phyloP scores from a whole-genome alignment of 2,888 invertebrate species.

The Apoda limacodes region DNA sequence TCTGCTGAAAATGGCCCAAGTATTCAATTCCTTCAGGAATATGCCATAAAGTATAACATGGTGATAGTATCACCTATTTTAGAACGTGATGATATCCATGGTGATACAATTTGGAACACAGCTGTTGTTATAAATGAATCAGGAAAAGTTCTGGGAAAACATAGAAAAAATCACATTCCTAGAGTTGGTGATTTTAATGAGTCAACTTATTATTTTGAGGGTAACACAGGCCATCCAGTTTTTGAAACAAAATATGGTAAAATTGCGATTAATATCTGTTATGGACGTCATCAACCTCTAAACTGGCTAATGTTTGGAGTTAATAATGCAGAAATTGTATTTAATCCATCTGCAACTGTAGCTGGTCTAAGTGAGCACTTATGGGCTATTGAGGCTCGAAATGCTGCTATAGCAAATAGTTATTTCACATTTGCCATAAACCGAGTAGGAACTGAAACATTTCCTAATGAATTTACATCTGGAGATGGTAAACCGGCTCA shows the following conservation, averaged over 20 bases:
- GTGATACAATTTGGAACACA: slow-evolving; percentile 95
- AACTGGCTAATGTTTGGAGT: slow-evolving; percentile 99
- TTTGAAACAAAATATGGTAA: slow-evolving; percentile 88
- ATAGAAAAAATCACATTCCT: slow-evolving; percentile 98
- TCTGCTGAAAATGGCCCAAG: slow-evolving; percentile 87
- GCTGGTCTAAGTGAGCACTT: slow-evolving; percentile 87
- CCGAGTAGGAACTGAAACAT: slow-evolving; percentile 90
- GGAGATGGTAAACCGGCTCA: slow-evolving; percentile 81
- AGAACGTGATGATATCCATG: slow-evolving; percentile 89
- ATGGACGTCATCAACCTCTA: slow-evolving; percentile 97
- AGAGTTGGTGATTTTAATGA: slow-evolving; percentile 99
- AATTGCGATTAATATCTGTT: slow-evolving; percentile 97
- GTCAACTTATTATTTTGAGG: slow-evolving; percentile 97
- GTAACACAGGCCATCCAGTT: slow-evolving; percentile 96
- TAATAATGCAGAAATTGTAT: slow-evolving; percentile 98
- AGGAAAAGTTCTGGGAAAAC: slow-evolving; percentile 91
- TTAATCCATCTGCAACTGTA: slow-evolving; percentile 98
- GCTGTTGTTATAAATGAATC: slow-evolving; percentile 90
- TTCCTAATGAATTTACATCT: slow-evolving; percentile 72
- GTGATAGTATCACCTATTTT: slow-evolving; percentile 95
- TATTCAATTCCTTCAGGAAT: slow-evolving; percentile 80
- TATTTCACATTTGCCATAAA: slow-evolving; percentile 95
- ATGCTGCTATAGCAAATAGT: slow-evolving; percentile 96
- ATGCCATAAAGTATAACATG: slow-evolving; percentile 87
- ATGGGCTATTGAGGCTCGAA: slow-evolving; percentile 96